Evolutionary conservation across 2,888 invertebrate genomes (phyloP).

Genomic region (Drosophila pseudotalamancana): DNA sequence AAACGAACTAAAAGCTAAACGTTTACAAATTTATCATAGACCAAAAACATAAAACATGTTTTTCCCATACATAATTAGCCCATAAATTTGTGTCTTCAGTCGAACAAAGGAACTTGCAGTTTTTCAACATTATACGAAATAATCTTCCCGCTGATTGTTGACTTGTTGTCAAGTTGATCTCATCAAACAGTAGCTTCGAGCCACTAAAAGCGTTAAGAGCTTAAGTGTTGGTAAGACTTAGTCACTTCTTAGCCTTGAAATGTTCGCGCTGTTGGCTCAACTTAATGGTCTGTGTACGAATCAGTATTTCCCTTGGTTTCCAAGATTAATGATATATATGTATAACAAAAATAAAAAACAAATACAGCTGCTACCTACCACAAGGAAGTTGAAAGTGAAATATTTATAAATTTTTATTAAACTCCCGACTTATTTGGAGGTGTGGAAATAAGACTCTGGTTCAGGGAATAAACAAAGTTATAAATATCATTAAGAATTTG

Average conservation of each 20-base stretch:
- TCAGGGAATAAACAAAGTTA: neutral
- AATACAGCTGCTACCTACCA: constrained; percentile 40
- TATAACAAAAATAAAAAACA: constrained; percentile 11
- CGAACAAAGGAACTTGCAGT: constrained; percentile 40
- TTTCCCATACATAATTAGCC: constrained; percentile 64
- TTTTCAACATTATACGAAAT: constrained; percentile 47
- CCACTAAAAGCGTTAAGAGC: constrained; percentile 1
- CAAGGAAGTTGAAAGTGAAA: constrained; percentile 50
- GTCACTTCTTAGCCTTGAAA: constrained; percentile 50
- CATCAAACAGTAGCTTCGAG: constrained; percentile 43
- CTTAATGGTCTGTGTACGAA: constrained; percentile 41
- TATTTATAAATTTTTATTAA: constrained; percentile 29
- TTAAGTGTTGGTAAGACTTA: constrained; percentile 1
- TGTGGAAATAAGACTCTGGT: constrained; percentile 44
- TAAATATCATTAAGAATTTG: neutral
- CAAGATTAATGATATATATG: constrained; percentile 54
- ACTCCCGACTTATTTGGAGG: constrained; percentile 1
- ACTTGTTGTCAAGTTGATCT: constrained; percentile 44
- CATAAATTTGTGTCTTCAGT: constrained; percentile 60
- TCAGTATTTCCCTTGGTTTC: constrained; percentile 18
- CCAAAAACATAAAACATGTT: constrained; percentile 61
- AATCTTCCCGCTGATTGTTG: constrained; percentile 37
- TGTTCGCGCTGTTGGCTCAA: constrained; percentile 35
- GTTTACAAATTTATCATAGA: constrained; percentile 34
- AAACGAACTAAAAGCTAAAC: constrained; percentile 21